phyloP scores from a whole-genome alignment of 2,113 vertebrate genomes.

The Menidia beryllina region DNA sequence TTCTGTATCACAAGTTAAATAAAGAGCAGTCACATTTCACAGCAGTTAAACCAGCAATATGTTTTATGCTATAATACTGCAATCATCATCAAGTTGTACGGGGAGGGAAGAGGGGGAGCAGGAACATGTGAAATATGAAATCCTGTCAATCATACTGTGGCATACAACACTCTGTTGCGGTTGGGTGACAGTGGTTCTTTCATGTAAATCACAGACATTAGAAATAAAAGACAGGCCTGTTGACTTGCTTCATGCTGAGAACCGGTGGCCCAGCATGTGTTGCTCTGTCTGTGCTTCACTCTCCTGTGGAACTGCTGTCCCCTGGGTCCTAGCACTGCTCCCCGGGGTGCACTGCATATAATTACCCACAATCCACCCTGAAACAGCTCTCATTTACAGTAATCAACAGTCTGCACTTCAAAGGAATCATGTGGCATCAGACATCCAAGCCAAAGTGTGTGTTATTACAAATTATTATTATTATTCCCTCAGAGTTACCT shows the following conservation, averaged over 20 bases:
- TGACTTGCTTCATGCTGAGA: slow-evolving; percentile 81
- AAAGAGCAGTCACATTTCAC: slow-evolving; percentile 48
- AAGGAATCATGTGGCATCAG: slow-evolving; percentile 80
- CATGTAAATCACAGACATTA: slow-evolving; percentile 83
- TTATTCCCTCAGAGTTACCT: slow-evolving; percentile 74
- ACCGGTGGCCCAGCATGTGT: slow-evolving; percentile 81
- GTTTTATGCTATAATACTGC: slow-evolving; percentile 64
- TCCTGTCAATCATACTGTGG: slow-evolving; percentile 78
- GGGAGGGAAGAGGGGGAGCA: slow-evolving; percentile 54
- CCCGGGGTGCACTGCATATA: slow-evolving; percentile 82
- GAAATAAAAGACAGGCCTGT: slow-evolving; percentile 82
- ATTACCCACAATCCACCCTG: slow-evolving; percentile 85
- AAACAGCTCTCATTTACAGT: slow-evolving; percentile 84
- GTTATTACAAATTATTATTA: slow-evolving; percentile 80
- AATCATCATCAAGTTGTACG: slow-evolving; percentile 76
- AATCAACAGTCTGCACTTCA: slow-evolving; percentile 84
- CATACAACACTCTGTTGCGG: slow-evolving; percentile 74
- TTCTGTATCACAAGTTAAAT: slow-evolving; percentile 27
- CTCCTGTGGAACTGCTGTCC: slow-evolving; percentile 79
- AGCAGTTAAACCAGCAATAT: slow-evolving; percentile 61
- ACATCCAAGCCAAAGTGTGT: slow-evolving; percentile 69
- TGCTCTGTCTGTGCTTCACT: slow-evolving; percentile 79
- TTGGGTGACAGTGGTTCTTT: slow-evolving; percentile 79
- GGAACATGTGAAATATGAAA: slow-evolving; percentile 77
- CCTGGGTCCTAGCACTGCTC: slow-evolving; percentile 79